Evolutionary conservation across 2,113 vertebrate genomes (phyloP), one percentile per base, ranked within the genome.

Genomic region (Talpa occidentalis): DNA sequence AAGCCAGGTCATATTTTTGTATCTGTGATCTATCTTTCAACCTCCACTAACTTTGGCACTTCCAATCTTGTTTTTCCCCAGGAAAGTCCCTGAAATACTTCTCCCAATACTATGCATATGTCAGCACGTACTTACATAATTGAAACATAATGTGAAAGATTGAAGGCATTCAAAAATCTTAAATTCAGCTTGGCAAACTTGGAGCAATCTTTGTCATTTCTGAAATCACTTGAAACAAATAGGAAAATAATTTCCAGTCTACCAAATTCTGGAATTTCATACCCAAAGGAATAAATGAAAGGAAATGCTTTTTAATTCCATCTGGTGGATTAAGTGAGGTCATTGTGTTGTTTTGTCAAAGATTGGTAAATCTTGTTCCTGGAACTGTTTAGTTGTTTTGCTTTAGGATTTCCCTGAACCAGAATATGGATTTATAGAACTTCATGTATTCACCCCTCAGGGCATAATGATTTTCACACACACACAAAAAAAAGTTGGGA

Each of bases 221-320:
- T 86, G 67, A 93, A 76, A 78, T 0, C 19, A 77, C 69, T 84
- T 62, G 49, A 91, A 37, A 40, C 40, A 88, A 91, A 78, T 3
- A 74, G 19, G 35, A 84, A 85, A 86, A 90, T 47, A 74, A 64
- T 76, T 60, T 59, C 19, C 26, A 86, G 24, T 9, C 67, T 64
- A 24, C 22, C 47, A 10, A 56, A 79, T 22, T 10, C 7, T 94
- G 74, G 28, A 73, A 30, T 83, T 89, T 83, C 19, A 66, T 74
- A 35, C 44, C 32, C 30, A 70, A 37, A 83, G n/a, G 37, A 47
- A 2, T 72, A 77, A 74, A 26, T 32, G 11, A 49, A 89, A 77
- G 37, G 9, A 81, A 90, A 67, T 91, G n/a, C 37, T 91, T 88
- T 72, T 47, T 35, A 52, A 66, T 81, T 94, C 30, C 35, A 42